Evolutionary conservation across 2,797 vertebrate species (phyloP).

Genomic region (Channa striata): DNA sequence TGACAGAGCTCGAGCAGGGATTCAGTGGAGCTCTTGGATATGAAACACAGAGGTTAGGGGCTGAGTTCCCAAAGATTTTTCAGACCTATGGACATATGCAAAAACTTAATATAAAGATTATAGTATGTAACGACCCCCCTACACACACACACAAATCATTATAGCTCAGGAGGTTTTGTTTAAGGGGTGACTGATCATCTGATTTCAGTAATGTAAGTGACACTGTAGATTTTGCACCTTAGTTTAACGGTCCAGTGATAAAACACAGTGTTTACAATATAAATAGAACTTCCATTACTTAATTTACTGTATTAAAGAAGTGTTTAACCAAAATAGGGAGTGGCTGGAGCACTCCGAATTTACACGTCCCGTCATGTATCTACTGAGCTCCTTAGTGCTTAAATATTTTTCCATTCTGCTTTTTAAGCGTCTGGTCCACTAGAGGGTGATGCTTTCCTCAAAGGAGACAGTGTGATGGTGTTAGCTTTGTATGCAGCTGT

Average conservation of each 20-base stretch:
- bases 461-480: background rate
- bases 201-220: too few species aligned
- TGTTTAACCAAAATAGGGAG: background rate
- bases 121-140: conserved; percentile 4
- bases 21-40: background rate
- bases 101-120: background rate
- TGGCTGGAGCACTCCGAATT: background rate
- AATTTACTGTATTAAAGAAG: background rate
- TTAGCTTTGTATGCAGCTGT: conserved; percentile 53
- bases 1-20: conserved; percentile 1
- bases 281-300: background rate
- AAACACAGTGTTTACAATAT: background rate
- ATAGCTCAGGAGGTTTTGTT: too few species aligned
- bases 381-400: background rate
- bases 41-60: background rate
- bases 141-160: too few species aligned
- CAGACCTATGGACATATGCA: conserved; percentile 18
- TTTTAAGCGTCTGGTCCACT: conserved; percentile 48
- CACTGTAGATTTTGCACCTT: too few species aligned
- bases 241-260: too few species aligned
- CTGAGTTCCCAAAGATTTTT: conserved; percentile 23
- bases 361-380: background rate
- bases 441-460: conserved; percentile 59
- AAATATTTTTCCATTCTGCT: background rate
- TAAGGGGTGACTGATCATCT: too few species aligned